Evolutionary conservation across 2,888 invertebrate species (phyloP).

Genomic region (Nomada lathburiana): DNA sequence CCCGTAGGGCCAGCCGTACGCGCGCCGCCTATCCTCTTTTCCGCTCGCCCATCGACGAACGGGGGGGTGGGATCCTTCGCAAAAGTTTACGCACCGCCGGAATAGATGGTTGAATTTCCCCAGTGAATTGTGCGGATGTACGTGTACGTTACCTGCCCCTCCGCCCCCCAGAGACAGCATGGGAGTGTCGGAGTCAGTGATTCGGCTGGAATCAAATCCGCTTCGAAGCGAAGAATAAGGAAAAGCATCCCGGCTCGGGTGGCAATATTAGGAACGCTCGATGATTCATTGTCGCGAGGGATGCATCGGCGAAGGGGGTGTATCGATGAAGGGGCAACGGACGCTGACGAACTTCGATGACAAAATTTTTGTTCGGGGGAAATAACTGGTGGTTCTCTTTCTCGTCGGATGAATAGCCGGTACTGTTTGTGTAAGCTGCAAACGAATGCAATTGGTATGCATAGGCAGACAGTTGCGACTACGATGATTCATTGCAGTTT

Average conservation of each 20-base stretch:
- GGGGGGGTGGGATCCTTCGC: conserved; percentile 70
- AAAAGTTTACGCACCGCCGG: conserved; percentile 76
- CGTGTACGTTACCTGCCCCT: conserved; percentile 63
- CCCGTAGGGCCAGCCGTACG: conserved; percentile 55
- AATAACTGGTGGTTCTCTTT: no score
- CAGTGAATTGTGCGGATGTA: conserved; percentile 70
- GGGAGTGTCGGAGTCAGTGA: conserved; percentile 70
- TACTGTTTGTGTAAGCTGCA: no score
- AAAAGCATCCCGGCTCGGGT: conserved; percentile 9
- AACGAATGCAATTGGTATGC: no score
- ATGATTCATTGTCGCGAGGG: no score
- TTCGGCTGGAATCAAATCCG: conserved; percentile 72
- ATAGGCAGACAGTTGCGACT: no score
- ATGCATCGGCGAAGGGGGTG: no score
- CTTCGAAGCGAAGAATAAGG: conserved; percentile 39
- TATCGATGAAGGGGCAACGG: no score
- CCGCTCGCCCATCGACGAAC: conserved; percentile 57
- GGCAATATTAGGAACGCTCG: neutral
- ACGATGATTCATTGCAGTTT: no score
- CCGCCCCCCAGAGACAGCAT: conserved; percentile 56
- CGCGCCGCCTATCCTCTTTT: conserved; percentile 48
- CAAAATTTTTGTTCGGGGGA: no score
- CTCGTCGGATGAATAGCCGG: no score
- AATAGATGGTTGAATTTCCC: conserved; percentile 78
- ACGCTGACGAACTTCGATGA: no score